Base-by-base conservation (phyloP, 2,888 invertebrate species). In the Rhogogaster chlorosoma region DNA sequence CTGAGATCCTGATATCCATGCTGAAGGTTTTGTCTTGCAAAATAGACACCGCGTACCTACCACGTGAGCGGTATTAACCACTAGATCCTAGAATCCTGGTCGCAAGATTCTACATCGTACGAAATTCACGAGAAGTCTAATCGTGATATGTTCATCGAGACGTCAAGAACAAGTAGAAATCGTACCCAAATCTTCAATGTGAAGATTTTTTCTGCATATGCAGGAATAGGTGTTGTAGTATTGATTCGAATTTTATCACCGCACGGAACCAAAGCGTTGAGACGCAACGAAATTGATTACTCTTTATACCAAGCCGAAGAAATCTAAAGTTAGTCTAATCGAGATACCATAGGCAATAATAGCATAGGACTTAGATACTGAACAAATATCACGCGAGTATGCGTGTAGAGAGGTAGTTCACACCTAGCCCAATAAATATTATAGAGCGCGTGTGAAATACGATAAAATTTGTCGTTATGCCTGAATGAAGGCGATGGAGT, bases 391-490 rank as follows among this genome's bases (percentile, higher is more conserved):
- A 49, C 67, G 67, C 84, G 49, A 67, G 22, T 42, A 84, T 32
- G 84, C 84, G 84, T 84, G 84, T 78, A 42, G 18, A 67, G 49
- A 61, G 61, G 84, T 80, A 80, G 45, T 84, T 84, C 84, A 67
- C 84, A 84, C 80, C 80, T 80, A 26, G n/a, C 78, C 64, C 38
- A 61, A 38, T 78, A 84, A 84, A 78, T 84, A 84, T 64, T 77
- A 78, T 29, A 26, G 32, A 49, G 77, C 53, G 75, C 78, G 84
- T 64, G 80, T 61, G 78, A 26, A 42, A 36, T 64, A 80, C 84
- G 84, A 84, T 84, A 78, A 84, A 84, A 38, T 80, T 84, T 84
- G 38, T 73, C 29, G 45, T 49, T 77, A 29, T 77, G 77, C 49
- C 29, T 53, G 49, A 45, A 49, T 42, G 29, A 77, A 29, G 53